These are phyloP conservation scores for Sebastes dallii DNA, from an alignment of 2,797 vertebrate genomes.

Conservation along the genomic window DNA sequence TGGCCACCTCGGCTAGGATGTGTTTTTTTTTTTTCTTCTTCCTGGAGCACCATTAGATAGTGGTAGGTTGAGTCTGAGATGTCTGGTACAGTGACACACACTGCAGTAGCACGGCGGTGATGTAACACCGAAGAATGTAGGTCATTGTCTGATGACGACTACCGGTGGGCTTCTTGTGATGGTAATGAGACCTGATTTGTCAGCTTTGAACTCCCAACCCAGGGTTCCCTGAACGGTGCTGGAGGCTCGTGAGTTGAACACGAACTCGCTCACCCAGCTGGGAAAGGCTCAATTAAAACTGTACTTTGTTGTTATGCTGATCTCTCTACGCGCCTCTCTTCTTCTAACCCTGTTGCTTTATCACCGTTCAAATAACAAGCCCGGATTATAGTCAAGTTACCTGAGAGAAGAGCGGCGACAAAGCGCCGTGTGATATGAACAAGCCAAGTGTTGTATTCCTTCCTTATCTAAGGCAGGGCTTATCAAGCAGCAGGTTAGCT, in stretches of 20 bases:
- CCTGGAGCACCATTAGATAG: constrained; percentile 73
- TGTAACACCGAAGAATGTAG: constrained; percentile 74
- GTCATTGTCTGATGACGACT: constrained; percentile 71
- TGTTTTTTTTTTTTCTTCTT: constrained; percentile 1
- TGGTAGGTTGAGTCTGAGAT: constrained; percentile 58
- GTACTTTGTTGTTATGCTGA: not conserved
- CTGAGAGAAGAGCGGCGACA: constrained; percentile 77
- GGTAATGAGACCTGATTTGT: constrained; percentile 79
- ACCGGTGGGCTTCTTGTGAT: constrained; percentile 65
- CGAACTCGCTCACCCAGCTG: constrained; percentile 63
- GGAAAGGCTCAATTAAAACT: constrained; percentile 56
- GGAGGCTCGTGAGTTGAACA: constrained; percentile 56
- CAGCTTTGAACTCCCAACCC: constrained; percentile 69
- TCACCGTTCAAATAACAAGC: constrained; percentile 44
- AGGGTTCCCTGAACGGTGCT: constrained; percentile 74
- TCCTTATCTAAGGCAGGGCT: constrained; percentile 59
- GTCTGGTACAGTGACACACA: constrained; percentile 61
- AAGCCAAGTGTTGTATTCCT: constrained; percentile 36
- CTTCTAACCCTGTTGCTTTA: not conserved
- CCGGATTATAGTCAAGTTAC: constrained; percentile 67
- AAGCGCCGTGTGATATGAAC: constrained; percentile 33
- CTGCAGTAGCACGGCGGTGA: constrained; percentile 72
- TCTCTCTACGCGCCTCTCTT: constrained; percentile 15
- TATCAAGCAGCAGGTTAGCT: constrained; percentile 38
- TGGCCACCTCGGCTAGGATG: constrained; percentile 39